Percentiles rank a stretch among this genome's conserved stretches.
Conservation (phyloP, 2,888 invertebrate species). For the Malthinus flaveolus region DNA sequence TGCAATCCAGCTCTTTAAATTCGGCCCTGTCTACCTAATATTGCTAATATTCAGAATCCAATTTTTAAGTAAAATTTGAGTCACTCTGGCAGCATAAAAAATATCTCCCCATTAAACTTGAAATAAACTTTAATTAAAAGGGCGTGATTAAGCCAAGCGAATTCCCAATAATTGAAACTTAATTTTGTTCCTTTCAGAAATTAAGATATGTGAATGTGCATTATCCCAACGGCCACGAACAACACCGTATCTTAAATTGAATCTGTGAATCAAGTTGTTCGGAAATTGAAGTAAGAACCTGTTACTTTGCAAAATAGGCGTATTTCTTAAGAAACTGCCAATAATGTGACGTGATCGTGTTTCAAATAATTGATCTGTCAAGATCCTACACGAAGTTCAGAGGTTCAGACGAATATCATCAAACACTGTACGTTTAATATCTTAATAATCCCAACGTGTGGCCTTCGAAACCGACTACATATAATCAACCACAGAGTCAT, state of each 20-base stretch:
- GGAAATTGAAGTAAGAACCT: conserved; percentile 27
- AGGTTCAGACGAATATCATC: not conserved
- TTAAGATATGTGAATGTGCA: conserved; percentile 1
- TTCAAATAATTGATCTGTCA: conserved; percentile 29
- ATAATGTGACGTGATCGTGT: conserved; percentile 26
- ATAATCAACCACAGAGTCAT: conserved; percentile 25
- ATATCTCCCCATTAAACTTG: too few species aligned
- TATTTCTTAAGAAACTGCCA: conserved; percentile 26
- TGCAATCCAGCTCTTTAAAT: too few species aligned
- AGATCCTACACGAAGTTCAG: conserved; percentile 17
- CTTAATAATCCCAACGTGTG: conserved; percentile 23
- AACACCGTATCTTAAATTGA: conserved; percentile 10
- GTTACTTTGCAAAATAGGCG: conserved; percentile 23
- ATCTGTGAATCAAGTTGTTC: conserved; percentile 22
- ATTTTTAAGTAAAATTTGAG: too few species aligned
- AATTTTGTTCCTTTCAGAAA: conserved; percentile 4
- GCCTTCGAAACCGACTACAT: conserved; percentile 15
- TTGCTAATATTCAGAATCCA: too few species aligned
- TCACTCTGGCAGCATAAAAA: too few species aligned
- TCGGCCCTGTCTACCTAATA: too few species aligned
- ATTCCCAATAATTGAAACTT: not conserved
- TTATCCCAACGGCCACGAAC: not conserved
- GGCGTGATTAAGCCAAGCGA: too few species aligned
- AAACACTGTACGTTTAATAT: conserved; percentile 13
- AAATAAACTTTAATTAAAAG: too few species aligned